These are phyloP conservation scores for Nephotettix cincticeps DNA, from an alignment of 1,140 invertebrate species.

Conservation along the genomic window DNA sequence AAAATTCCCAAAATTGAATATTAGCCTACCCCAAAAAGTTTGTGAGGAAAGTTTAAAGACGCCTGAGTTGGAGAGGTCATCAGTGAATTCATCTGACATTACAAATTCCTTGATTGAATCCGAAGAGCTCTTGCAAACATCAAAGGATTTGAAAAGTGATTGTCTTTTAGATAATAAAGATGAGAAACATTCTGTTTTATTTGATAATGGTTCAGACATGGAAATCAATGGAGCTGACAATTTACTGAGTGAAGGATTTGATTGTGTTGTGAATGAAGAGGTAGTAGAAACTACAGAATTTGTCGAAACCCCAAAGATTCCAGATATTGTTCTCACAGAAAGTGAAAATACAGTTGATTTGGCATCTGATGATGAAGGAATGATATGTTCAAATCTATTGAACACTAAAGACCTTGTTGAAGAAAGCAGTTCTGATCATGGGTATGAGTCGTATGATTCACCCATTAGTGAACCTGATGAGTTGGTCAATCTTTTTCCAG, in stretches of 20 bases:
- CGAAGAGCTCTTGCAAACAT: no score
- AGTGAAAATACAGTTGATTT: neutral
- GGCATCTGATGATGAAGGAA: neutral
- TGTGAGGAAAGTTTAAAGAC: neutral
- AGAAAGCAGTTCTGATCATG: conserved; percentile 32
- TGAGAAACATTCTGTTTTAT: no score
- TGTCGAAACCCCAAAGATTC: neutral
- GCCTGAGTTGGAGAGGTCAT: neutral
- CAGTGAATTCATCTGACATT: no score
- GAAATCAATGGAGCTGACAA: no score
- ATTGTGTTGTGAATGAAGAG: conserved; percentile 8
- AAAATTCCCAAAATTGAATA: neutral
- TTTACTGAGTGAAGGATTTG: neutral
- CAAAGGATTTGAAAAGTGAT: no score
- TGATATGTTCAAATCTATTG: neutral
- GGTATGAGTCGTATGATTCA: conserved; percentile 38
- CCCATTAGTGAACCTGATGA: conserved; percentile 30
- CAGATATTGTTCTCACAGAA: neutral
- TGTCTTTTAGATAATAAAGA: no score
- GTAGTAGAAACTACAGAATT: conserved; percentile 7
- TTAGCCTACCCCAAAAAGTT: neutral
- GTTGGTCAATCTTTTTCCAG: conserved; percentile 32
- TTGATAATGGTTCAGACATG: no score
- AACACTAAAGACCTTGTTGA: neutral
- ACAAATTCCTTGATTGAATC: no score